A percentile compares a stretch with the other conserved stretches of the same genome.
Conservation (phyloP, 2,888 invertebrate genomes). For the Linnaemya tessellans region DNA sequence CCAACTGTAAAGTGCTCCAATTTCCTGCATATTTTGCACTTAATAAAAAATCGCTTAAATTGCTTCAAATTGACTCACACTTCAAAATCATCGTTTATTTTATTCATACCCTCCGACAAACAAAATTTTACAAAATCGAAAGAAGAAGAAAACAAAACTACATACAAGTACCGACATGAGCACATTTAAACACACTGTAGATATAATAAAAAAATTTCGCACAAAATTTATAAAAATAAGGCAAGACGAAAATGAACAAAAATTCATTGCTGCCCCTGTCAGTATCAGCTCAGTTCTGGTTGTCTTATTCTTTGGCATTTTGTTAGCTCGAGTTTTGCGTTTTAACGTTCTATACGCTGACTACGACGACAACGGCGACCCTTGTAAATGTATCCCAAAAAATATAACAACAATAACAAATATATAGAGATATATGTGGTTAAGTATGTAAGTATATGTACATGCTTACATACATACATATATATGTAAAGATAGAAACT, state of each 20-base stretch:
- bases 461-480: background rate
- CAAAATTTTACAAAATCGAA: constrained; percentile 41
- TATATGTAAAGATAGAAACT: constrained; percentile 55
- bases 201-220: constrained; percentile 61
- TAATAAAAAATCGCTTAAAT: constrained; percentile 72
- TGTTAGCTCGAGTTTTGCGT: constrained; percentile 78
- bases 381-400: constrained; percentile 68
- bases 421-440: constrained; percentile 3
- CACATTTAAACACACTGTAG: constrained; percentile 43
- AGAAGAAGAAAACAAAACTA: constrained; percentile 21
- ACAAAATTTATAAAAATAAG: constrained; percentile 67
- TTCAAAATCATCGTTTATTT: constrained; percentile 65
- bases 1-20: constrained; percentile 66
- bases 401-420: constrained; percentile 59
- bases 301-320: constrained; percentile 82
- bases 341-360: constrained; percentile 75
- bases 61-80: constrained; percentile 73
- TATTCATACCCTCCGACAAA: constrained; percentile 55
- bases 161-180: constrained; percentile 65
- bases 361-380: constrained; percentile 57
- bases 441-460: background rate
- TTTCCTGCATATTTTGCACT: constrained; percentile 72
- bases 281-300: constrained; percentile 75
- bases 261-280: constrained; percentile 73
- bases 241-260: constrained; percentile 63